Base-by-base conservation (phyloP, 2,888 invertebrate species). In the Noctua comes region DNA sequence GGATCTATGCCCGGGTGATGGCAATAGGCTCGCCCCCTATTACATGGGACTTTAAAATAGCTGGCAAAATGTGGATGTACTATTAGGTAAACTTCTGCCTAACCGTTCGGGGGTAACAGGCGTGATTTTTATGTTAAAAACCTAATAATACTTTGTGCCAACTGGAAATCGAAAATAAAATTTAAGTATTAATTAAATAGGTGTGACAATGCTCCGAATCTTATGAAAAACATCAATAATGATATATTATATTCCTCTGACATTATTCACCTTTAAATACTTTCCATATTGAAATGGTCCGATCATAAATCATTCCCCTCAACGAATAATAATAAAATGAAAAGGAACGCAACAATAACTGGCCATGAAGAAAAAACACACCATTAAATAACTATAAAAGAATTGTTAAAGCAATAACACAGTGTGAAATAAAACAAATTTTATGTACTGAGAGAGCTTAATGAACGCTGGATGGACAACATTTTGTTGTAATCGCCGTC, bases 401-500 rank as follows among this genome's bases (percentile, higher is more conserved):
- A 57, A 68, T 70, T 70, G 68, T 68, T 27, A 73, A 27, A 68
- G 69, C 43, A 84, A 62, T 70, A 66, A 64, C 21, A 36, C 68
- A 92, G 90, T 72, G 93, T 90, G 76, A 91, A 91, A 90, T 93
- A 91, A 87, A 87, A 86, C 77, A 90, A 88, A 86, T 84, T 84
- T 76, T 85, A 86, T 88, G 85, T 86, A 88, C 79, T 81, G 79
- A 66, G 73, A 84, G 76, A 78, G 82, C 82, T 81, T 90, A 89
- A 91, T 88, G 87, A 88, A 86, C 74, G 79, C 70, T 85, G 73
- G 86, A 83, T 83, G 86, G 89, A 88, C 88, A 84, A 87, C 91
- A 90, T 90, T 90, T 90, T 89, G 86, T 88, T 88, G 89, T 91
- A 91, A 92, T 92, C 89, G 91, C 77, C 86, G 88, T 88, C 90